Percentiles rank a stretch among this genome's conserved stretches.
Evolutionary conservation across 2,888 invertebrate genomes (phyloP).

Genomic region (Apodemia mormo): DNA sequence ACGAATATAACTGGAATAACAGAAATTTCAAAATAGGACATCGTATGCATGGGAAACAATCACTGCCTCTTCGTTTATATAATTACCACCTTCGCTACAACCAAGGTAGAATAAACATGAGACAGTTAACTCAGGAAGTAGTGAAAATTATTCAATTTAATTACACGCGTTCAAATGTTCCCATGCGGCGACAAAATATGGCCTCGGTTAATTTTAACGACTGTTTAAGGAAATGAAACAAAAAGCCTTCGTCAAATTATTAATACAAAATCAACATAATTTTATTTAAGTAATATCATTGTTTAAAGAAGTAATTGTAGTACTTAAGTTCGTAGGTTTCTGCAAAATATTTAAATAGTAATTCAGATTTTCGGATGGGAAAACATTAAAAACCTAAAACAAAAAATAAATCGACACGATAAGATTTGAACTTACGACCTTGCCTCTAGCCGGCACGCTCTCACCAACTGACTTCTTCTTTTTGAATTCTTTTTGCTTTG

Average conservation of each 20-base stretch:
- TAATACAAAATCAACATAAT: not conserved
- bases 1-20: not conserved
- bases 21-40: not conserved
- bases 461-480: too few relatives aligned
- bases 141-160: slow-evolving; percentile 2
- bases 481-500: too few relatives aligned
- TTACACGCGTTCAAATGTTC: not conserved
- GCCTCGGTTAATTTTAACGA: not conserved
- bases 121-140: not conserved
- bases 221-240: not conserved
- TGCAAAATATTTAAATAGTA: too few relatives aligned
- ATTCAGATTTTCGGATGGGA: too few relatives aligned
- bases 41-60: not conserved
- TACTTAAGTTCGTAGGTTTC: too few relatives aligned
- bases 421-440: too few relatives aligned
- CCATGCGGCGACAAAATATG: not conserved
- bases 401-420: too few relatives aligned
- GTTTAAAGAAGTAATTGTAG: too few relatives aligned
- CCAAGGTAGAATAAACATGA: not conserved
- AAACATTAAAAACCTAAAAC: too few relatives aligned
- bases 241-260: not conserved
- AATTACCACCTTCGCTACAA: slow-evolving; percentile 9
- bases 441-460: too few relatives aligned
- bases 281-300: not conserved
- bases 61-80: not conserved